Base-by-base conservation (phyloP, 2,113 vertebrate species). In the Garra rufa region DNA sequence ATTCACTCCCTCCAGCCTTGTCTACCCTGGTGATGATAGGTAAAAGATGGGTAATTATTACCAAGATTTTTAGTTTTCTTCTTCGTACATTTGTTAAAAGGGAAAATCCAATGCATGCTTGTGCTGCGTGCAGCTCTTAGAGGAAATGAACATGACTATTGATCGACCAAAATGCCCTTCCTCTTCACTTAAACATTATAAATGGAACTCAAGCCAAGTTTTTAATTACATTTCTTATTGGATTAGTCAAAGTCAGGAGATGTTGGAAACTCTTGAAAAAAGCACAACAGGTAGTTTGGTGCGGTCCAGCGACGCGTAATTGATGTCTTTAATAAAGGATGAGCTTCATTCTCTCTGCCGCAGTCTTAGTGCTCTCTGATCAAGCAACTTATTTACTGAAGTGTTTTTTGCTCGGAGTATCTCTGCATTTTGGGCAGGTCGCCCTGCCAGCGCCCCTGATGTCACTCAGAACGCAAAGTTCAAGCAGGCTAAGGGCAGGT, bases 1-100 rank as follows among this genome's bases (percentile, higher is more conserved):
- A 93, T 89, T 81, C n/a, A 38, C 26, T 71, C 30, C 48, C 87
- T 87, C 86, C 87, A 83, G 84, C 89, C 90, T 78, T 86, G 89
- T 92, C 83, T 26, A 87, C 91, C 90, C 88, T 91, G 88, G 89
- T 89, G 87, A 91, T 89, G 89, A 90, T 88, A 86, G 87, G 81
- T 75, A 84, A 84, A 21, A 83, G 87, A 88, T 88, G 71, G 50
- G 41, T 88, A 78, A 86, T 87, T 86, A 83, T 77, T 80, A 85
- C 24, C 28, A 73, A 30, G 78, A 57, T 50, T 63, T 28, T 30
- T 61, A 17, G 21, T 44, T 50, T 75, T 34, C 48, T 26, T 70
- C 43, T 19, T 78, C 9, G 43, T 69, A 83, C 63, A 82, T 81
- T 78, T 77, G 24, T 26, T 71, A 43, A 17, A 43, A 82, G 24